Percentiles rank a stretch among this genome's conserved stretches.
phyloP scores from a whole-genome alignment of 2,113 vertebrate genomes.

The Podocnemis expansa region DNA sequence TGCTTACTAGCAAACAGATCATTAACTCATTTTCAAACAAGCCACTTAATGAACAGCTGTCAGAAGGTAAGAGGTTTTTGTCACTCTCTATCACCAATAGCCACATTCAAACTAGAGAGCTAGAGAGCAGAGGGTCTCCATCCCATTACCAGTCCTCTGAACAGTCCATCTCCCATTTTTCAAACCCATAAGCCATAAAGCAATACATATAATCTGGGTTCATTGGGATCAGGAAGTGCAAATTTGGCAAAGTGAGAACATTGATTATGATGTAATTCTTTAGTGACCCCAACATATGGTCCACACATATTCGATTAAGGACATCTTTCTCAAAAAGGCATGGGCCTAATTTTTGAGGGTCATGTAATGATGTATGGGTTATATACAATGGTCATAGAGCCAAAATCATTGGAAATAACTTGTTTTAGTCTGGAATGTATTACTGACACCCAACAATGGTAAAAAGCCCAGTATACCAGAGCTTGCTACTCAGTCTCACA shows the following conservation, averaged over 20 bases:
- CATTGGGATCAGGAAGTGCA: neutral
- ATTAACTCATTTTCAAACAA: constrained; percentile 9
- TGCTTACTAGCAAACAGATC: neutral
- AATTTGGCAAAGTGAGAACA: neutral
- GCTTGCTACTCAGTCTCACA: neutral
- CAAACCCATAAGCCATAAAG: neutral
- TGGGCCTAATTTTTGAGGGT: neutral
- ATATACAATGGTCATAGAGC: neutral
- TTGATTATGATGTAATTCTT: neutral
- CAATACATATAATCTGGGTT: neutral
- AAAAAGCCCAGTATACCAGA: neutral
- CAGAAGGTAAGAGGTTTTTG: neutral
- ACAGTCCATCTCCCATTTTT: neutral
- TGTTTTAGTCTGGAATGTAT: neutral
- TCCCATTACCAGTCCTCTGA: neutral
- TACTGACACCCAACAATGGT: neutral
- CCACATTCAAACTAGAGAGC: neutral
- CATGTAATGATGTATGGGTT: neutral
- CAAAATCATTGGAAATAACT: neutral
- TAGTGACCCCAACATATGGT: neutral
- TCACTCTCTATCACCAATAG: neutral
- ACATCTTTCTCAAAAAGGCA: neutral
- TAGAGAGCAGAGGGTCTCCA: neutral
- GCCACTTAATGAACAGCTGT: neutral
- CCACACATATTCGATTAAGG: neutral